Conservation (phyloP, 2,888 invertebrate species). For the Sepiola atlantica region DNA sequence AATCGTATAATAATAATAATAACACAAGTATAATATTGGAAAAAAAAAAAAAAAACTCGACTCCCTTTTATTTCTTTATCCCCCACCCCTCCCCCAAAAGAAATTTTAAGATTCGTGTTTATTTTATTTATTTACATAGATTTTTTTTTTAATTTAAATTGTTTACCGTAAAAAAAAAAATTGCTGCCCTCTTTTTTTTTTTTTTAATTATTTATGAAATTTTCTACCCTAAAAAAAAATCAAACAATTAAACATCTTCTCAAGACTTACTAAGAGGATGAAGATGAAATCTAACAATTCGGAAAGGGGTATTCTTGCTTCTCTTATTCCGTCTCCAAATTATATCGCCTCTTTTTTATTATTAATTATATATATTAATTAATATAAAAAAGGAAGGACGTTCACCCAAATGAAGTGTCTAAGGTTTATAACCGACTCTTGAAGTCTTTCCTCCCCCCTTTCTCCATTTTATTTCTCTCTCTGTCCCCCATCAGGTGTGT, state of each 20-base stretch:
- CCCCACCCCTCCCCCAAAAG: neutral
- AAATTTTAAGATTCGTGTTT: neutral
- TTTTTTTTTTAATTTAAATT: no score
- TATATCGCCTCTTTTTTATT: neutral
- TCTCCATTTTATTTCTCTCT: neutral
- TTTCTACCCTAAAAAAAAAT: neutral
- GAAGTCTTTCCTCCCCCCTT: neutral
- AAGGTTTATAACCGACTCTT: conserved; percentile 33
- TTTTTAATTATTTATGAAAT: neutral
- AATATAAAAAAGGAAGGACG: neutral
- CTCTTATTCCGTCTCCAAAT: neutral
- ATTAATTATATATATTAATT: neutral
- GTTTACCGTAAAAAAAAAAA: neutral
- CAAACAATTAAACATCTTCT: neutral
- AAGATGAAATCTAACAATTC: neutral
- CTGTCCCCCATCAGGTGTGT: neutral
- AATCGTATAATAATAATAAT: neutral
- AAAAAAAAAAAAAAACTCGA: neutral
- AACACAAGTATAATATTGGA: neutral
- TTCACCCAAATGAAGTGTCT: neutral
- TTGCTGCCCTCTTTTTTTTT: neutral
- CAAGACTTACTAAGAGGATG: neutral
- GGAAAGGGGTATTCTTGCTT: neutral
- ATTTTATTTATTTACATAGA: no score
- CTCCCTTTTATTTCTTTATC: neutral